Conservation (phyloP, 37 sponge, comb jelly and placozoan genomes). For the Theonella swinhoei region DNA sequence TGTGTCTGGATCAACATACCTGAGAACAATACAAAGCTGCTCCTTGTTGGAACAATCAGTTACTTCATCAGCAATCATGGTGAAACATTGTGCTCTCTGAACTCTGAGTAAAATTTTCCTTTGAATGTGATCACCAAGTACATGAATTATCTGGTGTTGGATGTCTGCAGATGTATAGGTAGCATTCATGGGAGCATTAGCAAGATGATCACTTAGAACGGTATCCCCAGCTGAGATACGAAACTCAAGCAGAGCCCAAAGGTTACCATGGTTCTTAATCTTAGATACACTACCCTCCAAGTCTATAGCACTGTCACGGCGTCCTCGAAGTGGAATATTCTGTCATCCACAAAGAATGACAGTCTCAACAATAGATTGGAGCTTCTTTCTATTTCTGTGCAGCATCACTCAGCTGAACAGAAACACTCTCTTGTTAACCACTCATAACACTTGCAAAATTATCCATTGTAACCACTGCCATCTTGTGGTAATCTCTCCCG, state of each 20-base stretch:
- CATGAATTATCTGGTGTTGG: slow-evolving; percentile 13
- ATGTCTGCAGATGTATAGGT: slow-evolving; percentile 32
- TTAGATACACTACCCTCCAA: not conserved
- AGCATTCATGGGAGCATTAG: slow-evolving; percentile 7
- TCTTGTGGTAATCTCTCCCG: slow-evolving; percentile 48
- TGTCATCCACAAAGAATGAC: slow-evolving; percentile 20
- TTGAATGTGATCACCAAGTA: slow-evolving; percentile 18
- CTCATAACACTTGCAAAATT: slow-evolving; percentile 41
- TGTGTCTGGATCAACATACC: slow-evolving; percentile 57
- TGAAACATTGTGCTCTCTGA: slow-evolving; percentile 15
- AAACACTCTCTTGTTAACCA: slow-evolving; percentile 31
- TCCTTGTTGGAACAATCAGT: slow-evolving; percentile 75
- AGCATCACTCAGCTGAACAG: not conserved
- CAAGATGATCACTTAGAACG: slow-evolving; percentile 4
- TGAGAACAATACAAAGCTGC: slow-evolving; percentile 55
- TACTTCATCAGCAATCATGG: slow-evolving; percentile 59
- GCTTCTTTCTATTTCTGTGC: not conserved
- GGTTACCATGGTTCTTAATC: not conserved
- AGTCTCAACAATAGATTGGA: too few species aligned
- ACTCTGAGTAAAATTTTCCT: not conserved
- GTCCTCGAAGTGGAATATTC: slow-evolving; percentile 25
- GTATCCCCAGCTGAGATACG: slow-evolving; percentile 17
- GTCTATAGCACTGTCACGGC: slow-evolving; percentile 6
- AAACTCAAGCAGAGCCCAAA: not conserved
- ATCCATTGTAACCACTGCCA: slow-evolving; percentile 44